These are phyloP conservation scores for human (Homo sapiens) DNA, from an alignment of 2,113 vertebrate genomes.

Conservation along the genomic window DNA sequence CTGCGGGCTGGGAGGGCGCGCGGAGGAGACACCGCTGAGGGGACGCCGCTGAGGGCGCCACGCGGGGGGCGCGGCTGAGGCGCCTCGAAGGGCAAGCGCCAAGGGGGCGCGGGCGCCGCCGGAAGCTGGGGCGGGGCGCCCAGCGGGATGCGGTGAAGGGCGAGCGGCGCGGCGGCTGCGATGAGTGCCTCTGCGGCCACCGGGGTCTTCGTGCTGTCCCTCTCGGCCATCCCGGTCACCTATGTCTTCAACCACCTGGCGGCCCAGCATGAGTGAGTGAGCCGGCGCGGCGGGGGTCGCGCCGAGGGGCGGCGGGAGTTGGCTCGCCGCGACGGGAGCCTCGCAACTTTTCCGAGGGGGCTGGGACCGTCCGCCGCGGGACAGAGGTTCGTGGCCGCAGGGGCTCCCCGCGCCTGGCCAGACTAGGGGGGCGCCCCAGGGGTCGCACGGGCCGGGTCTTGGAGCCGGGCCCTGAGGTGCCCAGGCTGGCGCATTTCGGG, in stretches of 20 bases:
- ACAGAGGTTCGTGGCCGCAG: neutral
- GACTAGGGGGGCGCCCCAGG: too few species aligned
- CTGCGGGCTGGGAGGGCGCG: neutral
- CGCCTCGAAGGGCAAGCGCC: neutral
- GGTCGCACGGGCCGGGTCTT: neutral
- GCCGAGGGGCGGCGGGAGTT: neutral
- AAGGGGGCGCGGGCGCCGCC: slow-evolving; percentile 39
- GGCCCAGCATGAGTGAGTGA: slow-evolving; percentile 87
- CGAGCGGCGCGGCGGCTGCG: slow-evolving; percentile 49
- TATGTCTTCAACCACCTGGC: slow-evolving; percentile 90
- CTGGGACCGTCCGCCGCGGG: fast-evolving
- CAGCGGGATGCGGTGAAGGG: slow-evolving; percentile 55
- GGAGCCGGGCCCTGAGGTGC: neutral
- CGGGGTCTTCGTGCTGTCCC: slow-evolving; percentile 91
- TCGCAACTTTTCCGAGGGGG: neutral
- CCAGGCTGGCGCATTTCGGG: neutral
- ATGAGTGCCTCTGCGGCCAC: slow-evolving; percentile 94
- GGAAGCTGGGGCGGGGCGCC: slow-evolving; percentile 41
- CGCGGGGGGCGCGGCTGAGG: neutral
- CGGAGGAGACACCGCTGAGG: neutral
- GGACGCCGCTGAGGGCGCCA: neutral
- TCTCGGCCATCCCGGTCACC: slow-evolving; percentile 91
- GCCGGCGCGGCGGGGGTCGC: neutral
- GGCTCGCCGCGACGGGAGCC: neutral
- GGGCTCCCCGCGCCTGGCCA: too few species aligned